A percentile compares a stretch with the other conserved stretches of the same genome.
phyloP scores from a whole-genome alignment of 2,888 invertebrate species.

The Zygogramma bicolorata region DNA sequence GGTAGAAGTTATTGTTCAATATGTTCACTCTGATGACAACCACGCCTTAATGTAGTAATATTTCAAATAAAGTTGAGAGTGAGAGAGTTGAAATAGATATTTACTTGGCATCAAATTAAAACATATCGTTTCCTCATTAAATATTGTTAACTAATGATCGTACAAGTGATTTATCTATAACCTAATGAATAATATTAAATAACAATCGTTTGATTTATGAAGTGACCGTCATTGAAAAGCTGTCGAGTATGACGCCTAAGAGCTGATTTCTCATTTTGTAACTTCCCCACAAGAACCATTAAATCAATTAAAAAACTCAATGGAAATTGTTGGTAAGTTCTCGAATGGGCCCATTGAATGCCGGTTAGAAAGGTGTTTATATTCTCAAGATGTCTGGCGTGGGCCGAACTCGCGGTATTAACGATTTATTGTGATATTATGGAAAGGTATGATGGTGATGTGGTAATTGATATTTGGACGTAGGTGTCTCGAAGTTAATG shows the following conservation, averaged over 20 bases:
- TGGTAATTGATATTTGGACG: background rate
- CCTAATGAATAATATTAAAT: background rate
- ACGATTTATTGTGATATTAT: slow-evolving; percentile 6
- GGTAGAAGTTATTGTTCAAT: too few species aligned
- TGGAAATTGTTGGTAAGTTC: background rate
- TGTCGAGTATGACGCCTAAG: background rate
- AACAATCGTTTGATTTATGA: background rate
- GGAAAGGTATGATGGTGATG: background rate
- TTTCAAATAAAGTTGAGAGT: too few species aligned
- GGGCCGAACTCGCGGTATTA: background rate
- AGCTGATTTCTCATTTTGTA: background rate
- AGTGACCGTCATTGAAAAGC: background rate
- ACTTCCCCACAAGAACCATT: background rate
- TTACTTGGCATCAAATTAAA: too few species aligned
- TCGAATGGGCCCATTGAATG: background rate
- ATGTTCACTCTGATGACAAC: too few species aligned
- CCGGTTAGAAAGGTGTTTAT: background rate
- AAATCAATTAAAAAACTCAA: background rate
- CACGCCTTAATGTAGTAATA: too few species aligned
- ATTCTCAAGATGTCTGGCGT: background rate
- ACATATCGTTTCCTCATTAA: too few species aligned
- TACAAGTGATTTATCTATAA: background rate
- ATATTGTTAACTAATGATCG: background rate
- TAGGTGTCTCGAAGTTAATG: background rate
- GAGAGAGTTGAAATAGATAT: too few species aligned